These are phyloP conservation scores for Notarius lentiginosus DNA, from an alignment of 2,113 vertebrate genomes.

Conservation along the genomic window DNA sequence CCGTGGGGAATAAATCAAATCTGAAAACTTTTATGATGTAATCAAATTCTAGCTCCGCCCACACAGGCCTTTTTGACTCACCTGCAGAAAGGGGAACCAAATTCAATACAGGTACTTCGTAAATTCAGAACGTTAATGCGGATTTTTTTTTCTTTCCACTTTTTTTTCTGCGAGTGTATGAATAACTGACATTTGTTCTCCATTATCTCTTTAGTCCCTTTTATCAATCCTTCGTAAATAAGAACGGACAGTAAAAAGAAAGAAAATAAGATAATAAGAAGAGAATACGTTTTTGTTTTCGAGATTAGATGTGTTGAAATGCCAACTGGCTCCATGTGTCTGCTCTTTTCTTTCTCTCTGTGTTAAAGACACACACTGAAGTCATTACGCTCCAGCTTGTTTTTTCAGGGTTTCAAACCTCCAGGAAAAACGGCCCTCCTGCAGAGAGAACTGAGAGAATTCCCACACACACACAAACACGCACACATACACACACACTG, in stretches of 20 bases:
- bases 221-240: background rate
- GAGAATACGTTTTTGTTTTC: background rate
- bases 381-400: conserved; percentile 66
- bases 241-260: background rate
- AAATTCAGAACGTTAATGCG: background rate
- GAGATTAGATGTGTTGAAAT: conserved; percentile 13
- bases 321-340: conserved; percentile 46
- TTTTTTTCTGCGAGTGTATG: background rate
- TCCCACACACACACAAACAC: conserved; percentile 60
- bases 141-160: background rate
- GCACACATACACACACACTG: conserved; percentile 40
- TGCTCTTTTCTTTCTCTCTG: conserved; percentile 20
- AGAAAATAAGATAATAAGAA: background rate
- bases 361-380: conserved; percentile 63
- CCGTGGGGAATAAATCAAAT: background rate
- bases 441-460: conserved; percentile 65
- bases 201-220: background rate
- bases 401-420: conserved; percentile 59
- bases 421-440: conserved; percentile 66
- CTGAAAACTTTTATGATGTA: background rate
- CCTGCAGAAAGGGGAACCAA: background rate
- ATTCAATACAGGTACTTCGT: background rate
- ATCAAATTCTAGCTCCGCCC: background rate
- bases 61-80: background rate
- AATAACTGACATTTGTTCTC: conserved; percentile 8